Percentiles rank a stretch among this genome's conserved stretches.
These are phyloP conservation scores for Trachops cirrhosus DNA, from an alignment of 2,797 vertebrate species.

Conservation along the genomic window DNA sequence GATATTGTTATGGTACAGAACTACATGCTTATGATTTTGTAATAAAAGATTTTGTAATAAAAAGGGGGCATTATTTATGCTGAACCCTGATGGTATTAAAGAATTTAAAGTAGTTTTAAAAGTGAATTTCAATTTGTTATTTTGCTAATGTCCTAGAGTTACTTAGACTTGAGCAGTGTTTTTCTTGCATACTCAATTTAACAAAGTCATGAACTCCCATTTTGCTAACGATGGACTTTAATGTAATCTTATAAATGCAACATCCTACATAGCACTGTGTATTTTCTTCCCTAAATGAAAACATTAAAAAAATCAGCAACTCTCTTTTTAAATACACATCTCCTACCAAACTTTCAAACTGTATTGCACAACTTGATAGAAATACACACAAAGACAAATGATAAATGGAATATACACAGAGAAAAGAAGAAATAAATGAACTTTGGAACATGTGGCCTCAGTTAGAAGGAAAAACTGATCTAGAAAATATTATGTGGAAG, in stretches of 20 bases:
- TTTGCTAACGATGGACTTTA: background rate
- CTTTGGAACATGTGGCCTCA: background rate
- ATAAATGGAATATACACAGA: background rate
- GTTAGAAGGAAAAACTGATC: background rate
- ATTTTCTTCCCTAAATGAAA: background rate
- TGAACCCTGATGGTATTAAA: background rate
- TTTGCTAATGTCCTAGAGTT: background rate
- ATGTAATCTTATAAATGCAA: background rate
- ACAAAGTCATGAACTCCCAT: background rate
- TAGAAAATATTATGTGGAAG: background rate
- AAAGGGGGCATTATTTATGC: too few relatives aligned
- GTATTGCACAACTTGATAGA: background rate
- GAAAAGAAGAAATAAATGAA: background rate
- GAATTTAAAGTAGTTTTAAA: background rate
- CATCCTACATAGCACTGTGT: background rate
- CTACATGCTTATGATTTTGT: too few relatives aligned
- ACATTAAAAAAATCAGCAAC: background rate
- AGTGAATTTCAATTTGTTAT: background rate
- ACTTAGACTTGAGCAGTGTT: background rate
- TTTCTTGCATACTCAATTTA: background rate
- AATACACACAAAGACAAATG: background rate
- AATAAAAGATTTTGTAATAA: too few relatives aligned
- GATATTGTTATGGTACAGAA: too few relatives aligned
- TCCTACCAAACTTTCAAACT: background rate
- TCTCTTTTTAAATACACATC: background rate